Evolutionary conservation across 1,140 invertebrate species (phyloP).

Genomic region (Ridgeia piscesae): DNA sequence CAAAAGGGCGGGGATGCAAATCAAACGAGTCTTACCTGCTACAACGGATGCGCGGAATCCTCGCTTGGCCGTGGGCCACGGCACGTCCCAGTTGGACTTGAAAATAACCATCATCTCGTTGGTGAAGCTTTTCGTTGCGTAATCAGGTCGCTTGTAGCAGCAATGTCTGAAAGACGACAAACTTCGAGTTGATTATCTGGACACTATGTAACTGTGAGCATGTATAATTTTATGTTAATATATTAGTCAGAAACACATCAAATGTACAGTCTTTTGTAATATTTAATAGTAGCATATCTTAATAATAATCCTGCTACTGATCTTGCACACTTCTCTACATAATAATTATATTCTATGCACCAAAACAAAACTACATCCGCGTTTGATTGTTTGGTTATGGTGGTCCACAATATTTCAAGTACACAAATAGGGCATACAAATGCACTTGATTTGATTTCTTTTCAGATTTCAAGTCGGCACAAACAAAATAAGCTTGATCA

Average conservation of each 20-base stretch:
- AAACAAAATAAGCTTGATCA: background rate
- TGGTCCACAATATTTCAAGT: background rate
- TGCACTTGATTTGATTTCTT: background rate
- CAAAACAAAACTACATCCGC: background rate
- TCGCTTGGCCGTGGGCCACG: background rate
- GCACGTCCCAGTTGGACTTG: constrained; percentile 9
- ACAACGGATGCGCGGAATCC: background rate
- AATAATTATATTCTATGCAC: background rate
- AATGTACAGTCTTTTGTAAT: background rate
- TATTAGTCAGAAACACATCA: too few relatives aligned
- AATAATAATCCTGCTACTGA: background rate
- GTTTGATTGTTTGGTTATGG: background rate
- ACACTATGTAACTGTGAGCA: too few relatives aligned
- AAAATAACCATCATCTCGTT: constrained; percentile 24
- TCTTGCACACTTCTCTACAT: background rate
- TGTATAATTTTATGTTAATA: too few relatives aligned
- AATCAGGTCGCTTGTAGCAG: background rate
- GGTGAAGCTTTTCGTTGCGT: background rate
- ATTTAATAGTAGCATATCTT: background rate
- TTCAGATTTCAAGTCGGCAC: background rate
- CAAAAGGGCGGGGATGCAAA: background rate
- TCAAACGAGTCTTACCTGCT: background rate
- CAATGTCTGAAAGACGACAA: constrained; percentile 15
- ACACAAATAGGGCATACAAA: background rate
- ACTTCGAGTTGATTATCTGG: background rate